Base-by-base conservation (phyloP, 2,797 vertebrate genomes). In the Protosalanx chinensis region DNA sequence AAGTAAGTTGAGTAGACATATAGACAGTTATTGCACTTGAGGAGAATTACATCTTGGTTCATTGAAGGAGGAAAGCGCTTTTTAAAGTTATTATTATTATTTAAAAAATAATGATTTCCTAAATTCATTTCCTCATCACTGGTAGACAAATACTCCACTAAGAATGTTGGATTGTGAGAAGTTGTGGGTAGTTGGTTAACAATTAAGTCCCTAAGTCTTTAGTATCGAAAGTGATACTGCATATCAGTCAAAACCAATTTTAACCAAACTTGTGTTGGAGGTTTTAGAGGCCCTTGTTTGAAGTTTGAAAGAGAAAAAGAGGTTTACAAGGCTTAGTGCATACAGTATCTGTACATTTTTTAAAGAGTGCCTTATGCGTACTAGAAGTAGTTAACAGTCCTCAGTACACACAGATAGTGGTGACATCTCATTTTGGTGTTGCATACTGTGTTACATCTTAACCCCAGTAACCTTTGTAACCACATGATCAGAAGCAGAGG, bases 361-460 rank as follows among this genome's bases (percentile, higher is more conserved):
- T 12, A 46, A 46, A 46, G 41, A 1, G 12, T 46, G 10, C 41
- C 41, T 13, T 46, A 46, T 46, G 7, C 10, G 8, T 46, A 46
- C 12, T 46, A 46, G 41, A 3, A 10, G 41, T 46, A 46, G 12
- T 16, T n/a, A 56, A 6, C 51, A 16, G 51, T 56, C 18, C 51
- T 57, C 15, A n/a, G 65, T 18, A 29, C 20, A 30, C 66, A 8
- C 30, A 57, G 66, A 58, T 64, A 62, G 57, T 67, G 13, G 5
- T 32, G 49, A 56, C 79, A 68, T 84, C 70, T 77, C 67, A 27
- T 32, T 0, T 49, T 46, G 41, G 41, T 46, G 41, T 81, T 79
- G 79, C 74, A 68, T 76, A 78, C 35, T 20, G 72, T 75, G 72
- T 23, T 61, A 27, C 73, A 37, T 56, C 64, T 65, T 46, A 32